These are phyloP conservation scores for Ibidorhyncha struthersii DNA, from an alignment of 2,113 vertebrate genomes.

Conservation along the genomic window DNA sequence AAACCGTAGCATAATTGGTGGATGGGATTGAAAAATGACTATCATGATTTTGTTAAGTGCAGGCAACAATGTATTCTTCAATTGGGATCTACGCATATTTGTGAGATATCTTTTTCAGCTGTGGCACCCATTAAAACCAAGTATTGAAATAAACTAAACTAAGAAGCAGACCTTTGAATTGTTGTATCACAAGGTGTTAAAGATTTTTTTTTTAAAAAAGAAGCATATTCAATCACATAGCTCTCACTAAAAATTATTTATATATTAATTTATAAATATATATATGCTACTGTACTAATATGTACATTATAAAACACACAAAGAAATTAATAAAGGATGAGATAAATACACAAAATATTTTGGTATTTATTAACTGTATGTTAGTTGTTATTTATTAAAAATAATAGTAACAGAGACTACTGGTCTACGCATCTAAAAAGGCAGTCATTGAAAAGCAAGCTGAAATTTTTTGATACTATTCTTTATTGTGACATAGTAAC, in stretches of 20 bases:
- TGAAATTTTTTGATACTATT: neutral
- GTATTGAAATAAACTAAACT: neutral
- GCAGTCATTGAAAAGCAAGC: neutral
- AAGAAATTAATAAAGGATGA: neutral
- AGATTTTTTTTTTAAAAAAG: too few relatives aligned
- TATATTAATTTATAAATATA: neutral
- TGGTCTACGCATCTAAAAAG: neutral
- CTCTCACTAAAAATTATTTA: neutral
- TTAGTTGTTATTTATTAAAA: neutral
- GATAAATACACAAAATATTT: neutral
- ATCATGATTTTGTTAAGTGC: neutral
- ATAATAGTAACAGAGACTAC: neutral
- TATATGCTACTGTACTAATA: neutral
- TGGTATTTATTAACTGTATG: neutral
- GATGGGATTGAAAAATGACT: rapidly evolving
- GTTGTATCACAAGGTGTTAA: neutral
- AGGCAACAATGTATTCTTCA: neutral
- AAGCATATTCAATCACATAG: neutral
- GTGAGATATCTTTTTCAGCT: neutral
- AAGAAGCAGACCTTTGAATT: neutral
- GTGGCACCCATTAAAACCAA: neutral
- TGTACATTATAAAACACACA: neutral
- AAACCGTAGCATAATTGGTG: neutral
- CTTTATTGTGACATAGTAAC: neutral
- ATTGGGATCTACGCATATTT: neutral